Evolutionary conservation across 2,888 invertebrate species (phyloP).

Genomic region (Spodoptera littoralis): DNA sequence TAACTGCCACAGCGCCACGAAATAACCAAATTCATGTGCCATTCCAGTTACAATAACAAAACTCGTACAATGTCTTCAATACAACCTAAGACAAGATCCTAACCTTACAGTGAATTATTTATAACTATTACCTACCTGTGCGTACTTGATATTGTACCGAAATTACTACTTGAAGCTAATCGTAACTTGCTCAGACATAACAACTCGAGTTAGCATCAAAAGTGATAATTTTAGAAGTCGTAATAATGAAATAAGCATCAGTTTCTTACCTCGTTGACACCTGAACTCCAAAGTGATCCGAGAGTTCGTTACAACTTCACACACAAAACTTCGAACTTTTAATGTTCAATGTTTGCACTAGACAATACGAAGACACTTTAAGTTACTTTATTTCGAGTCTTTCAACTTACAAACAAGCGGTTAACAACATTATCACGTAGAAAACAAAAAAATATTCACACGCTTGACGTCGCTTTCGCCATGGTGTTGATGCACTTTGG

Average conservation of each 20-base stretch:
- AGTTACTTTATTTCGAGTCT: conserved; percentile 74
- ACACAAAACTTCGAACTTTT: conserved; percentile 83
- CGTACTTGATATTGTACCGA: conserved; percentile 57
- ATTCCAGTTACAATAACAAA: conserved; percentile 48
- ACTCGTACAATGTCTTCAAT: conserved; percentile 59
- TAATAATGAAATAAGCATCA: conserved; percentile 80
- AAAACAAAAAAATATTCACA: conserved; percentile 86
- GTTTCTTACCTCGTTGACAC: conserved; percentile 89
- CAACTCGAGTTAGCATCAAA: conserved; percentile 62
- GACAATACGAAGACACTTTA: conserved; percentile 70
- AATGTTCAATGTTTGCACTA: conserved; percentile 71
- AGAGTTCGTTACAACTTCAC: conserved; percentile 87
- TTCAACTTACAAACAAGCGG: conserved; percentile 80
- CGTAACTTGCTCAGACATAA: conserved; percentile 50
- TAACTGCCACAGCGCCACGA: conserved; percentile 20
- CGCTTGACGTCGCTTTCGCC: conserved; percentile 85
- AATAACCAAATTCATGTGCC: conserved; percentile 31
- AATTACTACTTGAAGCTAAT: conserved; percentile 60
- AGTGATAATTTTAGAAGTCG: conserved; percentile 78
- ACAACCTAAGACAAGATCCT: conserved; percentile 74
- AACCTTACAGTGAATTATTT: conserved; percentile 85
- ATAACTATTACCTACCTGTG: conserved; percentile 81
- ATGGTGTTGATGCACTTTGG: conserved; percentile 81
- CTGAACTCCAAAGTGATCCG: conserved; percentile 86
- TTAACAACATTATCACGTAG: conserved; percentile 81